Percentiles rank a stretch among this genome's conserved stretches.
Evolutionary conservation across 2,797 vertebrate genomes (phyloP).

Genomic region (Hypotaenidia okinawae): DNA sequence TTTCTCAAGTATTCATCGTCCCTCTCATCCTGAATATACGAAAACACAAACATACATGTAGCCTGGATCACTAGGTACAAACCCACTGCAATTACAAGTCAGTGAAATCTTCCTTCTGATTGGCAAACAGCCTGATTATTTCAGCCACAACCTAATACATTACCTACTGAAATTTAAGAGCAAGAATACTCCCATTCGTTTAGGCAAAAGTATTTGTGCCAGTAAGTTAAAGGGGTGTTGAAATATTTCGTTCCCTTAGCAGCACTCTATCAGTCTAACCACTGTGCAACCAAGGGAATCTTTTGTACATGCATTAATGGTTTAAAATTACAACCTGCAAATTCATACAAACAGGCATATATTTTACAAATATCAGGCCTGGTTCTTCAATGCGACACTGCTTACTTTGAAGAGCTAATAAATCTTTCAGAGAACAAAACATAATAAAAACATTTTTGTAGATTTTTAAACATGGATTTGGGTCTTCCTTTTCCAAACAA

Average conservation of each 20-base stretch:
- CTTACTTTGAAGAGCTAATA: not conserved
- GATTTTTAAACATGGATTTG: not conserved
- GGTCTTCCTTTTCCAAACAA: not conserved
- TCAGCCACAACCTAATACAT: not conserved
- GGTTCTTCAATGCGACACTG: not conserved
- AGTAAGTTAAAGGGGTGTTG: not conserved
- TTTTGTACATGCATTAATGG: not conserved
- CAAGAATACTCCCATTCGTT: not conserved
- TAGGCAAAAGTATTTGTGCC: not conserved
- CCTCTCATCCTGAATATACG: not conserved
- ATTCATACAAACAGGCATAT: not conserved
- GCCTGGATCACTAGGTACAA: not conserved
- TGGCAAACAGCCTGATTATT: not conserved
- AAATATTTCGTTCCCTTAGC: not conserved
- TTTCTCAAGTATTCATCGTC: not conserved
- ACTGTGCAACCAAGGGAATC: not conserved
- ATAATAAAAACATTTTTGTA: not conserved
- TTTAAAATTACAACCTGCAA: not conserved
- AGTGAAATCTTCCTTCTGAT: not conserved
- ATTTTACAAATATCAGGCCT: not conserved
- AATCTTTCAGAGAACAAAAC: not conserved
- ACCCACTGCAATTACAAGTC: not conserved
- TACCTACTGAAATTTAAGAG: not conserved
- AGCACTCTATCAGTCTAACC: not conserved
- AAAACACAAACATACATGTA: not conserved